These are phyloP conservation scores for Scyliorhinus canicula DNA, from an alignment of 2,797 vertebrate genomes.

Conservation along the genomic window DNA sequence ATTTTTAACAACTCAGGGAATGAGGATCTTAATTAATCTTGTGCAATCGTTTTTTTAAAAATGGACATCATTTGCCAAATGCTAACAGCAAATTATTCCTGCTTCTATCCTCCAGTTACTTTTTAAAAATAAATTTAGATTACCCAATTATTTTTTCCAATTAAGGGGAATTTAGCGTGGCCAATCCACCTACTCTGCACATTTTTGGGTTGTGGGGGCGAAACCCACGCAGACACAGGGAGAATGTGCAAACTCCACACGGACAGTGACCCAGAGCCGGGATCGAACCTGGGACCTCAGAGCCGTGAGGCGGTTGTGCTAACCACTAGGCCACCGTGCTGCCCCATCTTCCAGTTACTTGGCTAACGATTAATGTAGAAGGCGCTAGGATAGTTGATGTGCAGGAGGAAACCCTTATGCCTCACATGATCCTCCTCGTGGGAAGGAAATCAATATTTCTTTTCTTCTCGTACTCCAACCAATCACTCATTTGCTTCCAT, in stretches of 20 bases:
- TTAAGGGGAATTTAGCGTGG: too few species aligned
- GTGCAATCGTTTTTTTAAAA: background rate
- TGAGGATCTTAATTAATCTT: background rate
- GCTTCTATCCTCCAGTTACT: background rate
- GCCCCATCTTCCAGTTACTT: background rate
- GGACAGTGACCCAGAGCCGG: too few species aligned
- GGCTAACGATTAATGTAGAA: background rate
- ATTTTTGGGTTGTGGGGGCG: too few species aligned
- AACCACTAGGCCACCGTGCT: too few species aligned
- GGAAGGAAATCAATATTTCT: background rate
- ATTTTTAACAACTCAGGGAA: background rate
- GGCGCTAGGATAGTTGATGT: background rate
- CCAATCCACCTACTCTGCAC: too few species aligned
- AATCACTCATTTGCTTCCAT: background rate
- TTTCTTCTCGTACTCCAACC: background rate
- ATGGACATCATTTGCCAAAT: background rate
- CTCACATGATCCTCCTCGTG: background rate
- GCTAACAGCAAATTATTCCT: background rate
- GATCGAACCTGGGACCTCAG: too few species aligned
- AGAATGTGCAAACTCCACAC: too few species aligned
- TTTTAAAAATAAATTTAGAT: too few species aligned
- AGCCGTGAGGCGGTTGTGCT: too few species aligned
- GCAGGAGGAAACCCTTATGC: background rate
- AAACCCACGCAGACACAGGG: too few species aligned
- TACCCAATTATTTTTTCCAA: too few species aligned